Conservation (phyloP, 1,140 invertebrate species). For the Ridgeia piscesae region DNA sequence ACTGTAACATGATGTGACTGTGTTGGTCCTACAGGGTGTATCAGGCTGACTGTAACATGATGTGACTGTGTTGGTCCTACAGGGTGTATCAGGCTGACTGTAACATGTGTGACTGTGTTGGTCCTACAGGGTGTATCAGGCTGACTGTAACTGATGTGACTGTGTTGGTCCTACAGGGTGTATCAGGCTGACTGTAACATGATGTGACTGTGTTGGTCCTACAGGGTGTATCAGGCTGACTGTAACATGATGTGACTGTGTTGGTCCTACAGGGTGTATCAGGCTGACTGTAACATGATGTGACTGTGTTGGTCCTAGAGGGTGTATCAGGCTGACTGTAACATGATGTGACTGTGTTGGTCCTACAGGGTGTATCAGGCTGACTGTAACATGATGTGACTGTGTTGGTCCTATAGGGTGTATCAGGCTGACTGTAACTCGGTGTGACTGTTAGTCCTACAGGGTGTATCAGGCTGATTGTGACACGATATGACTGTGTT, state of each 20-base stretch:
- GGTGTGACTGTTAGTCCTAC: constrained; percentile 19
- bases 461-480: not conserved
- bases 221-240: not conserved
- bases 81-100: not conserved
- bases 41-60: not conserved
- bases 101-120: not conserved
- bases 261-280: not conserved
- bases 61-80: not conserved
- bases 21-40: not conserved
- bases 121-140: not conserved
- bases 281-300: not conserved
- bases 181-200: not conserved
- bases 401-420: constrained; percentile 37
- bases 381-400: not conserved
- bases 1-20: not conserved
- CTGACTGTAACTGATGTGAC: not conserved
- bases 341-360: not conserved
- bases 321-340: not conserved
- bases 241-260: not conserved
- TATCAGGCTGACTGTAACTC: constrained; percentile 14
- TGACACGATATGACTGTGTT: not conserved
- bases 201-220: not conserved
- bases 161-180: not conserved
- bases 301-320: not conserved
- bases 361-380: not conserved